Evolutionary conservation across 2,888 invertebrate genomes (phyloP), one percentile per base, ranked within the genome.

Genomic region (Chrysolina oricalcia): DNA sequence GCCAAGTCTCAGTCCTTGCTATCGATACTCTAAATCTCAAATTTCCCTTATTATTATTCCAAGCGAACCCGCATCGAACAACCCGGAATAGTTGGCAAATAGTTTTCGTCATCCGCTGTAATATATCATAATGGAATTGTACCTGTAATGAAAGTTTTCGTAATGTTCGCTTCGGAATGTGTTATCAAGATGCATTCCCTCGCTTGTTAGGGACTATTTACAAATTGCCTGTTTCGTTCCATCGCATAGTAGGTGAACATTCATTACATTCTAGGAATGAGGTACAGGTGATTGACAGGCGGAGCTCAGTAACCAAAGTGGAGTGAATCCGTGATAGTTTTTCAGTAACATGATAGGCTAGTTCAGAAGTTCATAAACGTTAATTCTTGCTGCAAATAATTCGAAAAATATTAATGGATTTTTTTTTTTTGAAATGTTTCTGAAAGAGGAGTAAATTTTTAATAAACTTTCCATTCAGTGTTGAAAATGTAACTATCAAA

Each of bases 141-240:
- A 59, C 59, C 59, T 59, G 59, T 59, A 59, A 79, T 69, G 79
- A 79, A 81, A 81, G 80, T 81, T 82, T 82, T 81, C 76, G 73
- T 78, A 77, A 77, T 80, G 78, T 78, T 79, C 78, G 74, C 75
- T 76, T 76, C 72, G 77, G 83, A 81, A 81, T 82, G 80, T 68
- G 78, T 79, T 77, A 80, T 66, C 74, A 74, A 80, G 73, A 69
- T 81, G 79, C 81, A 83, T 81, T 81, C 80, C 80, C 67, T 70
- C 63, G 74, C 80, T 53, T 17, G 59, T 59, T 59, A 27, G 59
- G 59, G 59, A 59, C 15, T 59, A 59, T 35, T 59, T 59, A 59
- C 59, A 59, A 35, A 59, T 59, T 59, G 35, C n/a, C 15, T 35
- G 35, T 35, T 59, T 35, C 59, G n/a, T 59, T 59, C 59, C 59